Base-by-base conservation (phyloP, 2,888 invertebrate genomes). In the Keiferia lycopersicella region DNA sequence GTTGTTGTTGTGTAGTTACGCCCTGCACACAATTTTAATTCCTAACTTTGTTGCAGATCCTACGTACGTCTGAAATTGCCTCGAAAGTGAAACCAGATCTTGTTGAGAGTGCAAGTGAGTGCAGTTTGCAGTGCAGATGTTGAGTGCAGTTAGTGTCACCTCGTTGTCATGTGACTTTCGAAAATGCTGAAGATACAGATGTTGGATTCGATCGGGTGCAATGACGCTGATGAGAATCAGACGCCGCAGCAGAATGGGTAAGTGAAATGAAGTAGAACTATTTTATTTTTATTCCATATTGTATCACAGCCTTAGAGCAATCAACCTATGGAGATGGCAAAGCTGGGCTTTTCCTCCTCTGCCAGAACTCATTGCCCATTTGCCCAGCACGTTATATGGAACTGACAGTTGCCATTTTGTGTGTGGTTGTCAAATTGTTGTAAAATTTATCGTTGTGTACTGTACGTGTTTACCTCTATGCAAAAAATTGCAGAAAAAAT, bases 171-270 rank as follows among this genome's bases (percentile, higher is more conserved):
- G 91, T 91, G 87, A 91, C 75, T 75, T 66, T 76, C 77, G 73
- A 91, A 73, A 77, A 95, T 95, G 95, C 87, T 95, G 87, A 95
- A 95, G 92, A 95, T 95, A 89, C 95, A 95, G 84, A 94, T 95
- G 95, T 89, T 95, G 90, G 95, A 95, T 80, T 95, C 95, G 78
- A 93, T 95, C 79, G 94, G 94, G 84, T 94, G 92, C 82, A 94
- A 94, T 83, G 95, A 95, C 61, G 81, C 88, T 71, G 91, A 91
- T 71, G 91, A 91, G 66, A 86, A 74, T 67, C 86, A 80, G 69
- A 86, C 86, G 72, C 88, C 83, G 75, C 87, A 87, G 69, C 84
- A 79, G 45, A 87, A 87, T 78, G 90, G 91, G 91, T 91, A 66
- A 86, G 90, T 73, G 14, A 1, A 26, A n/a, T n/a, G n/a, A n/a